Evolutionary conservation across 2,888 invertebrate species (phyloP), one percentile per base, ranked within the genome.

Genomic region (Ephialtes manifestator): DNA sequence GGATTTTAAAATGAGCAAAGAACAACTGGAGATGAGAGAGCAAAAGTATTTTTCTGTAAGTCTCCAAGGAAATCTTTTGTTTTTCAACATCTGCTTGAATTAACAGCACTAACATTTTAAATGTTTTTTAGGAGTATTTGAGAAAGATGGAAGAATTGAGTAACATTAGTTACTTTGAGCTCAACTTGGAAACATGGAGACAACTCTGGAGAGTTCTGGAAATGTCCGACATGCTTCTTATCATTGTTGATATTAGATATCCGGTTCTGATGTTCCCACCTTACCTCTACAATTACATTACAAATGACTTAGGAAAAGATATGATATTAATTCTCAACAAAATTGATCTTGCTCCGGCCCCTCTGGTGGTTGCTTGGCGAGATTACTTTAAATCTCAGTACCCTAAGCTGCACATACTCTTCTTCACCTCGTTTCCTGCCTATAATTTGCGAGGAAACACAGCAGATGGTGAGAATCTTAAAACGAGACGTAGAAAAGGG

Each of bases 111-210:
- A 28, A 58, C 5, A 58, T 80, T 35, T 67, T 11, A 5, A 11
- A 24, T 24, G 63, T 39, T 81, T 93, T 94, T 4, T 92, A 98
- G 97, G 96, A 97, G 89, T 99, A 98, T 92, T 93, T 98, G 15
- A 96, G 96, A 81, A 93, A 94, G 0, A 94, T 98, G 8, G 96
- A 97, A 89, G 94, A 95, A 7, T 95, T 96, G 0, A 95, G 95
- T 82, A 95, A 96, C 4, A 94, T 98, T 86, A 98, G 98, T 70
- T 97, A 98, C 91, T 98, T 98, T 93, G 99, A 99, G 93, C 93
- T 99, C 83, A 99, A 99, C 94, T 94, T 99, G 88, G 99, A 99
- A 94, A 99, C 99, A 0, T 99, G 99, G 99, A 94, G 99, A 15
- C 99, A 99, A 90, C 94, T 99, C 85, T 99, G 99, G 99, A 95